A percentile compares a stretch with the other conserved stretches of the same genome.
phyloP scores from a whole-genome alignment of 2,797 vertebrate genomes.

The Gallinago nigripennis region DNA sequence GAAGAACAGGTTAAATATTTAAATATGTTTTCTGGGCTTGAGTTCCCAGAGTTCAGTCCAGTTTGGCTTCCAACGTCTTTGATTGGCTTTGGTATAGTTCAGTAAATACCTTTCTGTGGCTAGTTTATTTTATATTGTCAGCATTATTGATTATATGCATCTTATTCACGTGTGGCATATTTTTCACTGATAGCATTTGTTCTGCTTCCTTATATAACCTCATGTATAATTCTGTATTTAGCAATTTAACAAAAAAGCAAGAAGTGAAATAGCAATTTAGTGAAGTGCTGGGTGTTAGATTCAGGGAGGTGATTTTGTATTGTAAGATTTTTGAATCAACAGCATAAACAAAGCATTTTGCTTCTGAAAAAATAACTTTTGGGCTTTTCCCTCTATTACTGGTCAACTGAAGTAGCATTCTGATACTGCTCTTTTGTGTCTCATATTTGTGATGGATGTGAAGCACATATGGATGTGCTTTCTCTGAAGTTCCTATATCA shows the following conservation, averaged over 20 bases:
- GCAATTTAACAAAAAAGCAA: not conserved
- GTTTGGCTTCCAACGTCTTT: not conserved
- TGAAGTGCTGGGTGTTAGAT: not conserved
- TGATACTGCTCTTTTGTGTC: not conserved
- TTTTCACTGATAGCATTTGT: not conserved
- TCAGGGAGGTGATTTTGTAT: not conserved
- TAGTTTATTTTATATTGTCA: not conserved
- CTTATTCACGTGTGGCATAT: not conserved
- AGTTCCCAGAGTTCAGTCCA: not conserved
- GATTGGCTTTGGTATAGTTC: not conserved
- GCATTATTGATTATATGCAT: not conserved
- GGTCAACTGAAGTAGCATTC: not conserved
- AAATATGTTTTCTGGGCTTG: not conserved
- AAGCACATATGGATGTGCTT: not conserved
- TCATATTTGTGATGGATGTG: not conserved
- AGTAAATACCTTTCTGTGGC: not conserved
- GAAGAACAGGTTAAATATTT: not conserved
- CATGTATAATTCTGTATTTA: not conserved
- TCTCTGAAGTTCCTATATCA: not conserved
- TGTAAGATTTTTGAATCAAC: not conserved
- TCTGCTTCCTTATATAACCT: not conserved
- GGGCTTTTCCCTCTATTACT: not conserved
- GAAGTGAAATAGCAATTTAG: not conserved
- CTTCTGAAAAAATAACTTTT: not conserved
- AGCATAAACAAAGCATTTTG: not conserved